Evolutionary conservation across 1,140 invertebrate species (phyloP).

Genomic region (Hesperophylax magnus): DNA sequence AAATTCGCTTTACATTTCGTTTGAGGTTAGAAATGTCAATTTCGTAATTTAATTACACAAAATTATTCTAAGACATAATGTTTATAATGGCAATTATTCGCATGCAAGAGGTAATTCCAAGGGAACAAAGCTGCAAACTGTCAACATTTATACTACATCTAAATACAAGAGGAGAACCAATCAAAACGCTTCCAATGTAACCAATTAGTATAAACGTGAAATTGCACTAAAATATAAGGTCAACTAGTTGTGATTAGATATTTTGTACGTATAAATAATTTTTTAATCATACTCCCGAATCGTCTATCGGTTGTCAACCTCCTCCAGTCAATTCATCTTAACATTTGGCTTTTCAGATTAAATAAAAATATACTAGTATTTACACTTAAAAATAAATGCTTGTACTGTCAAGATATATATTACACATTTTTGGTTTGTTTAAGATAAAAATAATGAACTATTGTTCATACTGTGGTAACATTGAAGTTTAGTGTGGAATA

Average conservation of each 20-base stretch:
- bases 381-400: constrained; percentile 57
- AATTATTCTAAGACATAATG: too few relatives aligned
- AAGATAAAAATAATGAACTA: constrained; percentile 51
- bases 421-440: constrained; percentile 56
- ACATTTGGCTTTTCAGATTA: constrained; percentile 40
- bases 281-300: background rate
- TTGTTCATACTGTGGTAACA: constrained; percentile 54
- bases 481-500: constrained; percentile 39
- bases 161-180: background rate
- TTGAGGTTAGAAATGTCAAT: too few relatives aligned
- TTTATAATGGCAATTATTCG: constrained; percentile 1
- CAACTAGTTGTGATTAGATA: constrained; percentile 18
- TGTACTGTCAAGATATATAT: constrained; percentile 55
- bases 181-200: background rate
- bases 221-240: constrained; percentile 10
- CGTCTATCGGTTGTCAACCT: background rate
- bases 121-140: background rate
- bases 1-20: too few relatives aligned
- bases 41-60: too few relatives aligned
- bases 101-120: constrained; percentile 3
- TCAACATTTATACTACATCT: background rate
- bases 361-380: constrained; percentile 46
- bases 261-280: constrained; percentile 11
- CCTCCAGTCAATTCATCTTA: constrained; percentile 11
- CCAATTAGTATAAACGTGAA: background rate